Base-by-base conservation (phyloP, 2,113 vertebrate genomes). In the Anarrhichthys ocellatus region DNA sequence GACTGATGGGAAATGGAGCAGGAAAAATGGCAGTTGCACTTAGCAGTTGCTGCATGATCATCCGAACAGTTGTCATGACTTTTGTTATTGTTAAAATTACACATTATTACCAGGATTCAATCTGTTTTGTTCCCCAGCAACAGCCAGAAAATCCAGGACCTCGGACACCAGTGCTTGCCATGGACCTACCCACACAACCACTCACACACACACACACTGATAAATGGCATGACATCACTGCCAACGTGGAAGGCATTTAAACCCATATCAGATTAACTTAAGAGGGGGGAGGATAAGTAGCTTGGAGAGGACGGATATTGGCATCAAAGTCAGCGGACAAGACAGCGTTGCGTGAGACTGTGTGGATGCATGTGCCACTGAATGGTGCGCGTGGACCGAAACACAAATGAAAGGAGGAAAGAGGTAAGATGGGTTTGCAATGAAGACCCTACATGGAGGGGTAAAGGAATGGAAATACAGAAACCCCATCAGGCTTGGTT, bases 241-340 rank as follows among this genome's bases (percentile, higher is more conserved):
- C 66, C 78, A 81, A 64, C 82, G 72, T 85, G 86, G 84, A 82
- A 81, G 67, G 70, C 90, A 90, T 89, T 92, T 89, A 92, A 90
- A 89, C 87, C 87, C 76, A 90, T 92, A 92, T 92, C 90, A 92
- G 90, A 92, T 93, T 92, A 90, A 90, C 66, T 80, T 68, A 84
- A 87, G 81, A 86, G 84, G 89, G 87, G 77, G 62, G 52, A 61
- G n/a, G 71, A 76, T 92, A 87, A 90, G 87, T 86, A 89, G 84
- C 87, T 90, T 88, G 82, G 78, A 87, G 76, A 77, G 88, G 82
- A 70, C 8, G 66, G 84, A 84, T 79, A 80, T 77, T 83, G 83
- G 61, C 58, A 87, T 83, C 29, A 36, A 74, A 85, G 73, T 61
- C 69, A 73, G 56, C 9, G 42, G 73, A 42, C 61, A 67, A 79